Base-by-base conservation (phyloP, 2,888 invertebrate genomes). In the Andricus quercusramuli region DNA sequence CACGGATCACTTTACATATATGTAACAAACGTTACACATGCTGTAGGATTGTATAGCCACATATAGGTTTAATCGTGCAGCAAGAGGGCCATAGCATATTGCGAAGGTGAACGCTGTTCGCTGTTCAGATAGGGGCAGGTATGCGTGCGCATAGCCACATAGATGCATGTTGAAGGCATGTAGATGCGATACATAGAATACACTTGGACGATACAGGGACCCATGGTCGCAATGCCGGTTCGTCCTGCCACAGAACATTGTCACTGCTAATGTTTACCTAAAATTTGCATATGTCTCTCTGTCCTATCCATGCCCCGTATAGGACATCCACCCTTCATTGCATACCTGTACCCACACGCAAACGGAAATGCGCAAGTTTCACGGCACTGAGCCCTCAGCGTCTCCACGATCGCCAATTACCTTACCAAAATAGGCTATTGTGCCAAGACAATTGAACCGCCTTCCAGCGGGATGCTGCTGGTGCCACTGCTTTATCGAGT, bases 251-350 rank as follows among this genome's bases (percentile, higher is more conserved):
- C 80, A 82, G 84, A 82, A 85, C 85, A 87, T 86, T 88, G 87
- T 86, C 86, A 85, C 86, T 86, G 88, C 87, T 90, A 89, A 90
- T 92, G 92, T 92, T 92, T 92, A 87, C 83, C 83, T 87, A 89
- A 88, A 88, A 92, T 92, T 92, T 92, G 92, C 92, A 92, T 92
- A 90, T 88, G 92, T 90, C 91, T 90, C 90, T 90, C 89, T 87
- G 84, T 87, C 86, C 88, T 88, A 88, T 89, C 87, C 88, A 88
- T 90, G 88, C 84, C 88, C 86, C 83, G 83, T 78, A 41, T 62
- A 62, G 25, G 17, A 41, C 64, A 20, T 41, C 44, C 37, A 22
- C 41, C 77, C 64, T 64, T 77, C 47, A 64, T 47, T 64, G 62
- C 64, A 64, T 77, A 41, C 47, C 64, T 15, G 29, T 64, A 65